Base-by-base conservation (phyloP, 2,797 vertebrate genomes). In the Esox masquinongy region DNA sequence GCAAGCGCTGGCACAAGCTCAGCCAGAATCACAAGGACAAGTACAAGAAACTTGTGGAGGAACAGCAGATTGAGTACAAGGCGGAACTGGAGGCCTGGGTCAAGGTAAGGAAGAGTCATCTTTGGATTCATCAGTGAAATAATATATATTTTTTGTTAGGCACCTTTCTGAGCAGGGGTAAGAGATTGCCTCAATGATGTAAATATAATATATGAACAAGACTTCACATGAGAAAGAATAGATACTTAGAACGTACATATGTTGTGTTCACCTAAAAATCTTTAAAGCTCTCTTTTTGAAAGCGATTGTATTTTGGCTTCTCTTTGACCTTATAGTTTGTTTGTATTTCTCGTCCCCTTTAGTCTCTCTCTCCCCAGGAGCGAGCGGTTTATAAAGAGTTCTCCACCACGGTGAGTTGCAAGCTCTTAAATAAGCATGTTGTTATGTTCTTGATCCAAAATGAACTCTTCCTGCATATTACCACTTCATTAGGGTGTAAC, bases 11-110 rank as follows among this genome's bases (percentile, higher is more conserved):
- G 94, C 94, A 95, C 84, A 94, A 93, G 29, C 91, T 94, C 49
- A 94, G 82, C 79, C 92, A 91, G 83, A 77, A 1, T 6, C 93
- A 94, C 82, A 95, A 95, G 11, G 94, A 95, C 88, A 91, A 93
- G 74, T 95, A 95, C 90, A 95, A 95, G 89, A 94, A 94, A 80
- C 89, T 87, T 85, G 94, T 95, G 79, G 94, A 95, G 82, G 92
- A 94, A 84, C 92, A 93, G 83, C 94, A 95, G 90, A 85, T 86
- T 36, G 92, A 93, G 86, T 95, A 95, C 89, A 93, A 93, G 85
- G 90, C 82, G 0, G 89, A 93, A 82, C 91, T 95, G 83, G 93
- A 95, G 26, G 82, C 83, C 75, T 95, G 94, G 94, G 79, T 95
- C 39, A 92, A 95, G 93, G 94, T 95, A 77, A 26, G 56, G 22